These are phyloP conservation scores for Bucco capensis DNA, from an alignment of 2,113 vertebrate species.

Conservation along the genomic window DNA sequence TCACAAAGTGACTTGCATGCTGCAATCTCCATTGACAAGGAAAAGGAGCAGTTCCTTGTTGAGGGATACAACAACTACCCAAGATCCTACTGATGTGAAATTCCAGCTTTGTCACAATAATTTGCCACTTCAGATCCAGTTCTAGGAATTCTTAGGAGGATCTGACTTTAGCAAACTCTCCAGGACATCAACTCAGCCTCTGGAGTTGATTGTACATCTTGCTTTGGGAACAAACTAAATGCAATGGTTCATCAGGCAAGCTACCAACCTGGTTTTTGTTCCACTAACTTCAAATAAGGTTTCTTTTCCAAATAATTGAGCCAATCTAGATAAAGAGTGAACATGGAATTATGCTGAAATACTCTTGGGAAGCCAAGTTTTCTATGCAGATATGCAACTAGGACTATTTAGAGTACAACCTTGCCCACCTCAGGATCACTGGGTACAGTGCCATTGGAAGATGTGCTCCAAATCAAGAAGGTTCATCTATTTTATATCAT, in stretches of 20 bases:
- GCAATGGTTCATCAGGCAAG: slow-evolving; percentile 53
- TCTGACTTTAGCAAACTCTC: background rate
- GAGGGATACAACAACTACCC: background rate
- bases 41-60: background rate
- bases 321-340: slow-evolving; percentile 35
- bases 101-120: background rate
- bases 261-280: slow-evolving; percentile 18
- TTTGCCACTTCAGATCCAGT: background rate
- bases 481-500: background rate
- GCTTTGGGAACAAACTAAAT: slow-evolving; percentile 36
- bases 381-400: background rate
- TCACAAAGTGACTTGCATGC: background rate
- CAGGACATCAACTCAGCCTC: background rate
- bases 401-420: slow-evolving; percentile 10
- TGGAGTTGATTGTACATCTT: background rate
- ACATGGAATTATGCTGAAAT: slow-evolving; percentile 22
- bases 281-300: slow-evolving; percentile 37
- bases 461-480: background rate
- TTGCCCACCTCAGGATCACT: background rate
- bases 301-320: slow-evolving; percentile 54
- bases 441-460: background rate
- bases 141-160: slow-evolving; percentile 15
- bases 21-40: background rate
- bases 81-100: background rate
- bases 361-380: background rate